These are phyloP conservation scores for Limnephilus lunatus DNA, from an alignment of 2,888 invertebrate genomes.

Conservation along the genomic window DNA sequence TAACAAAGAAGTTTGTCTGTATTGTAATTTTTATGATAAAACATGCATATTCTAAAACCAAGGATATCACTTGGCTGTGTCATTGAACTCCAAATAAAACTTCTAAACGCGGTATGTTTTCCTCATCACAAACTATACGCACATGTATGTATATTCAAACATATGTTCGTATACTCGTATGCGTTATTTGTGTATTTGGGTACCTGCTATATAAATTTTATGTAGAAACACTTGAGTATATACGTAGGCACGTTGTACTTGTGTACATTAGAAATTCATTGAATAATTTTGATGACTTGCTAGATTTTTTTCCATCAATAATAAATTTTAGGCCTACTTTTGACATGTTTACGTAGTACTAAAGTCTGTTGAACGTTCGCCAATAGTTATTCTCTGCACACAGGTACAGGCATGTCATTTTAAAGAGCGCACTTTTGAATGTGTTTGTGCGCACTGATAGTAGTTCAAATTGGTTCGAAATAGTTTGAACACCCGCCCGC, in stretches of 20 bases:
- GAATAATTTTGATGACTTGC: background rate
- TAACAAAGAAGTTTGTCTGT: background rate
- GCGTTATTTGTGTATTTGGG: background rate
- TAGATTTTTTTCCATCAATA: background rate
- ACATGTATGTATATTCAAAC: background rate
- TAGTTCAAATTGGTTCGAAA: no score
- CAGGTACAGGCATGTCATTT: no score
- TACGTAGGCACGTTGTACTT: background rate
- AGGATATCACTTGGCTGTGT: conserved; percentile 5
- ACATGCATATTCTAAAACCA: background rate
- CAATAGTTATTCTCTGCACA: background rate
- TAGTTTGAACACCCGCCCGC: no score
- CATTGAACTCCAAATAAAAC: conserved; percentile 27
- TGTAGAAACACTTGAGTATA: background rate
- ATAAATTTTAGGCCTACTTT: background rate
- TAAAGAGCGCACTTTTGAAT: no score
- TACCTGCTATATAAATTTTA: background rate
- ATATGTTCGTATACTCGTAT: background rate
- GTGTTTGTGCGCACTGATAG: no score
- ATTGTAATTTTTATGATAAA: background rate
- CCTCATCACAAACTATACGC: conserved; percentile 4
- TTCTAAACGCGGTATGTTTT: background rate
- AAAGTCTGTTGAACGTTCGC: background rate
- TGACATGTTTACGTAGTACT: background rate
- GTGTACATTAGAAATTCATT: background rate